Evolutionary conservation across 2,797 vertebrate genomes (phyloP).

Genomic region (Dromococcyx pavoninus): DNA sequence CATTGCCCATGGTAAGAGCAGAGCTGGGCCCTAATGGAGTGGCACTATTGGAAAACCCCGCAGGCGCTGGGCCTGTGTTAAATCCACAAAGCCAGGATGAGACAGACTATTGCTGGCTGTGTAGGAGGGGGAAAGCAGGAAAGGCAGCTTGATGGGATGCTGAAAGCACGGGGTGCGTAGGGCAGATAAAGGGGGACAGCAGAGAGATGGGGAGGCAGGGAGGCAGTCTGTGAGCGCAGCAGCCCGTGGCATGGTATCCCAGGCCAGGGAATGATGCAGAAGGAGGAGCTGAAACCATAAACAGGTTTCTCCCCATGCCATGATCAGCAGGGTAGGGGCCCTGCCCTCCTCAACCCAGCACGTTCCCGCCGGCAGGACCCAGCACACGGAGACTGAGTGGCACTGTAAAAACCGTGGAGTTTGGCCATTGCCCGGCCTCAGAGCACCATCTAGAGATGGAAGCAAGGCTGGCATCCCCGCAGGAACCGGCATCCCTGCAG

Average conservation of each 20-base stretch:
- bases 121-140: background rate
- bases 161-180: fast-evolving
- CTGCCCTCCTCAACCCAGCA: background rate
- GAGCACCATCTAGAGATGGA: constrained; percentile 67
- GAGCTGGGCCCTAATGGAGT: constrained; percentile 48
- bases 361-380: fast-evolving
- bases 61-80: background rate
- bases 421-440: background rate
- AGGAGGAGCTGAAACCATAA: background rate
- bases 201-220: background rate
- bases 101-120: background rate
- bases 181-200: background rate
- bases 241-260: background rate
- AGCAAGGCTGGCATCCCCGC: background rate
- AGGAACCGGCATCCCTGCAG: too few species aligned
- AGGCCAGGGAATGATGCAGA: background rate
- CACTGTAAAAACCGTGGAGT: background rate
- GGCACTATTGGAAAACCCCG: constrained; percentile 16
- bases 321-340: fast-evolving
- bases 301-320: background rate
- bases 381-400: background rate
- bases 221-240: fast-evolving
- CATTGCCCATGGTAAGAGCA: background rate
- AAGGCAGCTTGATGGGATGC: background rate
- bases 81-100: background rate